Percentiles rank a stretch among this genome's conserved stretches.
phyloP scores from a whole-genome alignment of 2,888 invertebrate species.

The Corythucha ciliata region DNA sequence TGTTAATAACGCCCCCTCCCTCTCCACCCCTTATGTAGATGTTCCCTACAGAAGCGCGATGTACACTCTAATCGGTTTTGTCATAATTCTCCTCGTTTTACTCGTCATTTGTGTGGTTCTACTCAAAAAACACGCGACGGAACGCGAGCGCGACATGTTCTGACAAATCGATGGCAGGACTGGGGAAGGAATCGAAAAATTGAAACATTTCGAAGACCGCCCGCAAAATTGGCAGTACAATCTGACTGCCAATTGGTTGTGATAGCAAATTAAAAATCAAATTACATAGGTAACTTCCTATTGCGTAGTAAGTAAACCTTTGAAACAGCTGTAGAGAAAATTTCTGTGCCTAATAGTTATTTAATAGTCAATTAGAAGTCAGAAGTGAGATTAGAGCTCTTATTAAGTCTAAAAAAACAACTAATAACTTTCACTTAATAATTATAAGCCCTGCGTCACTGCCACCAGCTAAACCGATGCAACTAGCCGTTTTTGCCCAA shows the following conservation, averaged over 20 bases:
- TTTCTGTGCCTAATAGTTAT: too few relatives aligned
- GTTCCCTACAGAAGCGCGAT: constrained; percentile 51
- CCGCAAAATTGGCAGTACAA: constrained; percentile 32
- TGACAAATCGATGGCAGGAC: constrained; percentile 34
- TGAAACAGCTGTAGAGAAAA: too few relatives aligned
- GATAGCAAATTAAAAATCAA: constrained; percentile 8
- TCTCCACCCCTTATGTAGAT: too few relatives aligned
- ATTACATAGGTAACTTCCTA: too few relatives aligned
- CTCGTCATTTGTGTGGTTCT: constrained; percentile 48
- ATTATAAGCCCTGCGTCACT: too few relatives aligned
- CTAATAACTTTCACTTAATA: too few relatives aligned
- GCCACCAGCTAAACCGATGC: too few relatives aligned
- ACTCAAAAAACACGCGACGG: constrained; percentile 43
- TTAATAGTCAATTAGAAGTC: too few relatives aligned
- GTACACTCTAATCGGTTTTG: constrained; percentile 51
- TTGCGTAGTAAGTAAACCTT: too few relatives aligned
- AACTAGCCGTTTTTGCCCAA: too few relatives aligned
- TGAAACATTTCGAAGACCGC: constrained; percentile 16
- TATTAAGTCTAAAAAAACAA: too few relatives aligned
- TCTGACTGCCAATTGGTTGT: constrained; percentile 32
- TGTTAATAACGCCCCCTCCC: not conserved
- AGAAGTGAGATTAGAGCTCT: too few relatives aligned
- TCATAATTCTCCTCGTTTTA: constrained; percentile 45
- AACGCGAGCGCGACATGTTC: constrained; percentile 39
- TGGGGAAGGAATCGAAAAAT: constrained; percentile 18